Evolutionary conservation across 2,888 invertebrate genomes (phyloP), one percentile per base, ranked within the genome.

Genomic region (Cynaeus angustus): DNA sequence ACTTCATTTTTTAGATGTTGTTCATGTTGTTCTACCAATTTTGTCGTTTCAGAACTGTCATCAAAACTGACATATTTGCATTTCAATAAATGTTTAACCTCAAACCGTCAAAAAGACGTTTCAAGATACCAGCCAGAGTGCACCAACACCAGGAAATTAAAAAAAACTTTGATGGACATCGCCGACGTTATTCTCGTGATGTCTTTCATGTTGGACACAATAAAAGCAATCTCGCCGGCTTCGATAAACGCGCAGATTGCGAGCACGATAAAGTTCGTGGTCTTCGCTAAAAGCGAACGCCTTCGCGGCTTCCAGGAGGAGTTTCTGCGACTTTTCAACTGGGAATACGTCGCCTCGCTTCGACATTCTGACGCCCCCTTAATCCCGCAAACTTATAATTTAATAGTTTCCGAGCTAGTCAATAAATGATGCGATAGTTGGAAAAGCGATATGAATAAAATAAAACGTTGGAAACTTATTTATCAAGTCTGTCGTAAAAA

Each of bases 251-350:
- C 26, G 7, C 61, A 61, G 7, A 50, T 61, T 12, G 21, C 12
- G 0, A 61, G 7, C 48, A 61, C 37, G 6, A 61, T 12, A 37
- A 33, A 48, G 50, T 61, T 61, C 6, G 61, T 48, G 1, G 33
- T 12, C 48, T 61, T 61, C 3, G 61, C 48, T 2, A 46, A 30
- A 14, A 21, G 8, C 3, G 9, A 33, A 7, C 50, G 48, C 12
- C 48, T 61, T 61, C n/a, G 38, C 37, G n/a, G 61, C 7, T 10
- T 61, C 61, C 4, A 61, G 38, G 1, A 61, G 48, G 9, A 61
- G 38, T 41, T 61, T 61, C 6, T 48, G 48, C 3, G 21, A 6
- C 13, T 13, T 12, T 46, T 61, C 48, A 4, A 50, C 48, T 9
- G 61, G 61, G 33, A 61, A 61, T 2, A 61, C 37, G 45, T 61